Evolutionary conservation across 2,797 vertebrate species (phyloP).

Genomic region (Acanthurus lineatus): DNA sequence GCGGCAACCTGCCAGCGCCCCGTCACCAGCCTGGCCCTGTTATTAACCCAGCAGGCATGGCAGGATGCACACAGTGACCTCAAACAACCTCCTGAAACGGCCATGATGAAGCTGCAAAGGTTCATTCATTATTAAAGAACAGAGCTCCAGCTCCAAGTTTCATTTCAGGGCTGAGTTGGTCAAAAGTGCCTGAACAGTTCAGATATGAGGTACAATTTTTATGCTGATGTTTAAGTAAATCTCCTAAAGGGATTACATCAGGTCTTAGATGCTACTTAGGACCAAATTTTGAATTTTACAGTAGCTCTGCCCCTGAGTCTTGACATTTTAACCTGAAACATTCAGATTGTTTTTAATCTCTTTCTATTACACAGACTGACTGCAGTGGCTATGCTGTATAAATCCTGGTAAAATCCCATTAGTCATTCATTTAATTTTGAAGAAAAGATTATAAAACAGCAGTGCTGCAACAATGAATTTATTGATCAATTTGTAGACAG

Average conservation of each 20-base stretch:
- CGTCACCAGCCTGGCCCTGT: conserved; percentile 76
- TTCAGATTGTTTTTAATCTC: background rate
- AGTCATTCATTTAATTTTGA: background rate
- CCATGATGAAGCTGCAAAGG: conserved; percentile 47
- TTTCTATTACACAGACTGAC: background rate
- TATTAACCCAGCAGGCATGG: conserved; percentile 77
- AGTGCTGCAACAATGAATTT: background rate
- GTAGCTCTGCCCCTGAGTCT: background rate
- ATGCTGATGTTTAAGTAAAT: background rate
- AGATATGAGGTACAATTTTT: background rate
- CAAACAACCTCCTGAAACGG: conserved; percentile 65
- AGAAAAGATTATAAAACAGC: background rate
- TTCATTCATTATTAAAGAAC: conserved; percentile 48
- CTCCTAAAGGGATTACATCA: background rate
- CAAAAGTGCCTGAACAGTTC: conserved; percentile 1
- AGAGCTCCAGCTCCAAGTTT: background rate
- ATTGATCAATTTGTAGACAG: background rate
- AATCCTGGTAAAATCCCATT: background rate
- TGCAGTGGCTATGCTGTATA: background rate
- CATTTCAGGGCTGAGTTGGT: conserved; percentile 8
- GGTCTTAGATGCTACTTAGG: no score
- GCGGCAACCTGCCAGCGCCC: conserved; percentile 68
- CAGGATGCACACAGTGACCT: conserved; percentile 70
- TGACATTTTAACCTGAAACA: background rate
- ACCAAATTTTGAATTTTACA: background rate